A percentile compares a stretch with the other conserved stretches of the same genome.
These are phyloP conservation scores for Limenitis camilla DNA, from an alignment of 2,888 invertebrate genomes.

Conservation along the genomic window DNA sequence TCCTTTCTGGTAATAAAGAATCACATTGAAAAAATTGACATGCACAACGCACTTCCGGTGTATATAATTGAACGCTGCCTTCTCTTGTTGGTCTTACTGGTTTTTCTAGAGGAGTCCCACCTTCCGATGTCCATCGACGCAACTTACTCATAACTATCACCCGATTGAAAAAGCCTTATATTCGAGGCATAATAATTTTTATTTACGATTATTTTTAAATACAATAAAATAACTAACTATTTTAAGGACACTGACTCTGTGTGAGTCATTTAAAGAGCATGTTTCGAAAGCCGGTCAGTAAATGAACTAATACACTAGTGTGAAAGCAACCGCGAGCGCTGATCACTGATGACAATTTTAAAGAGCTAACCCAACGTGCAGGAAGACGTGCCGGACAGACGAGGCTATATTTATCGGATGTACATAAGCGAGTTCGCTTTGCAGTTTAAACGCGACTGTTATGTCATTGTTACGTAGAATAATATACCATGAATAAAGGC, in stretches of 20 bases:
- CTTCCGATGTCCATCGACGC: slow-evolving; percentile 81
- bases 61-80: slow-evolving; percentile 80
- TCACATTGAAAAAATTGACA: slow-evolving; percentile 90
- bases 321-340: slow-evolving; percentile 70
- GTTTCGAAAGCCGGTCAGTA: slow-evolving; percentile 52
- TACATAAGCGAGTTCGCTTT: slow-evolving; percentile 66
- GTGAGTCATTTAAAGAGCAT: slow-evolving; percentile 47
- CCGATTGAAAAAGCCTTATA: slow-evolving; percentile 35
- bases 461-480: slow-evolving; percentile 52
- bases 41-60: slow-evolving; percentile 88
- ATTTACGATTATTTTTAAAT: neutral
- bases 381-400: slow-evolving; percentile 56
- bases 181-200: slow-evolving; percentile 42
- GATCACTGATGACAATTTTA: slow-evolving; percentile 71
- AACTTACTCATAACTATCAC: slow-evolving; percentile 64
- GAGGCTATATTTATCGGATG: slow-evolving; percentile 69
- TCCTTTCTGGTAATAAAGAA: slow-evolving; percentile 83
- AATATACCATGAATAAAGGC: slow-evolving; percentile 24
- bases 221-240: slow-evolving; percentile 19
- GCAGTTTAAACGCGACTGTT: slow-evolving; percentile 57
- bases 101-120: slow-evolving; percentile 76
- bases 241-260: slow-evolving; percentile 32
- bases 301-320: slow-evolving; percentile 64
- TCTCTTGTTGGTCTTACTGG: slow-evolving; percentile 80
- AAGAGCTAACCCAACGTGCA: slow-evolving; percentile 68